Percentiles rank a stretch among this genome's conserved stretches.
These are phyloP conservation scores for Leuctra nigra DNA, from an alignment of 2,888 invertebrate genomes.

Conservation along the genomic window DNA sequence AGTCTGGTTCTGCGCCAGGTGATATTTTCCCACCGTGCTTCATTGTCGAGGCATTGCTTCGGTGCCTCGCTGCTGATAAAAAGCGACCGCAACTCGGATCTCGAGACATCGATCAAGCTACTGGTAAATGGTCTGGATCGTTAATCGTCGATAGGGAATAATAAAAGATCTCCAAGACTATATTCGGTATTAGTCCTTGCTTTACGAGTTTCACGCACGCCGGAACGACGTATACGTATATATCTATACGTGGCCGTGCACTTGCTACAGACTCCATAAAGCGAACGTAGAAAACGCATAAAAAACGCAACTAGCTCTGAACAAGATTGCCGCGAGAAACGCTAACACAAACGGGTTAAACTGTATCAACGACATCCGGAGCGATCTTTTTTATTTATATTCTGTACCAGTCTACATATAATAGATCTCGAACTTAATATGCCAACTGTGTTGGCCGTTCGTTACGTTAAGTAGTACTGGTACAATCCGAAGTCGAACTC, in stretches of 20 bases:
- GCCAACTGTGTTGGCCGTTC: constrained; percentile 18
- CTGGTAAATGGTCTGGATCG: constrained; percentile 7
- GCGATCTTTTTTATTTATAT: constrained; percentile 18
- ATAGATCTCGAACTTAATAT: constrained; percentile 19
- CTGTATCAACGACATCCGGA: constrained; percentile 18
- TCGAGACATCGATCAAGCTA: constrained; percentile 1
- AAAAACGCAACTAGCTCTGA: background rate
- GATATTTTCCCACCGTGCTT: constrained; percentile 13
- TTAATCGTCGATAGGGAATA: constrained; percentile 7
- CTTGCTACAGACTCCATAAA: background rate
- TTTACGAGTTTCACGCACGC: background rate
- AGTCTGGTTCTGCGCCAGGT: background rate
- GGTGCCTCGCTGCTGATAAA: background rate
- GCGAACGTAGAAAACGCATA: background rate
- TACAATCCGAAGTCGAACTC: constrained; percentile 10
- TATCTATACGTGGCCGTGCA: background rate
- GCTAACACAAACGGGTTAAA: constrained; percentile 14
- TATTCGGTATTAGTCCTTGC: constrained; percentile 8
- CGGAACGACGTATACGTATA: background rate
- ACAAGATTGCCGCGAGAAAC: constrained; percentile 12
- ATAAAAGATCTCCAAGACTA: constrained; percentile 5
- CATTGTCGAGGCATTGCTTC: background rate
- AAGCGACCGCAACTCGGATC: background rate
- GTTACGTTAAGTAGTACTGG: constrained; percentile 14
- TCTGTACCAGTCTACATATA: constrained; percentile 15